These are phyloP conservation scores for Kryphioiulus occultus DNA, from an alignment of 2,888 invertebrate species.

Conservation along the genomic window DNA sequence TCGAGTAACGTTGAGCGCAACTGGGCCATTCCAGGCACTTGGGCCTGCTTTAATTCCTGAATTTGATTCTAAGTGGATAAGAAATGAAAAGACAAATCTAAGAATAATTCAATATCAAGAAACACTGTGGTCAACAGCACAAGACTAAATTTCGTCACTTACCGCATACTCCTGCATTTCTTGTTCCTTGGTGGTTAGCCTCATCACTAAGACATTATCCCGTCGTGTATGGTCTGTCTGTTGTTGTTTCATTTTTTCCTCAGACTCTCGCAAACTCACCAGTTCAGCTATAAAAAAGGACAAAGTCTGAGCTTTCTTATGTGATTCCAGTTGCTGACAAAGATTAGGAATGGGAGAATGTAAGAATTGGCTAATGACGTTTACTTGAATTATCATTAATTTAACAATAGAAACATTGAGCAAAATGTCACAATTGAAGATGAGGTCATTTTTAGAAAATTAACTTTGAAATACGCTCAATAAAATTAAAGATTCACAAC, in stretches of 20 bases:
- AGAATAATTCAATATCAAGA: background rate
- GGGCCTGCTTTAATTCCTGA: constrained; percentile 88
- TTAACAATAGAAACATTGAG: background rate
- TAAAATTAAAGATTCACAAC: background rate
- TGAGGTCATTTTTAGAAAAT: background rate
- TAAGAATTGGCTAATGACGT: background rate
- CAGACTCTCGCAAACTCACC: constrained; percentile 76
- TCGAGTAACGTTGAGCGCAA: constrained; percentile 86
- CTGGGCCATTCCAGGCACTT: constrained; percentile 78
- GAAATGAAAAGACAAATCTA: constrained; percentile 53
- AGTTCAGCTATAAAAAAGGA: constrained; percentile 71
- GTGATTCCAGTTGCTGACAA: too few species aligned
- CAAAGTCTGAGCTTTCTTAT: background rate
- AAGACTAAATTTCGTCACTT: constrained; percentile 63
- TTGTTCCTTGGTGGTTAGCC: constrained; percentile 94
- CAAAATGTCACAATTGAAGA: too few species aligned
- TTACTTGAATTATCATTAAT: too few species aligned
- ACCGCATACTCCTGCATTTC: constrained; percentile 96
- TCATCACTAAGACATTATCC: constrained; percentile 89
- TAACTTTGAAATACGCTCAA: background rate
- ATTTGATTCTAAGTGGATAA: constrained; percentile 79
- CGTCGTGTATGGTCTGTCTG: constrained; percentile 85
- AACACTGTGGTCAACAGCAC: background rate
- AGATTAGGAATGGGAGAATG: background rate
- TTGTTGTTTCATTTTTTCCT: constrained; percentile 81